Conservation (phyloP, 2,113 vertebrate species). For the Cottus gobio region DNA sequence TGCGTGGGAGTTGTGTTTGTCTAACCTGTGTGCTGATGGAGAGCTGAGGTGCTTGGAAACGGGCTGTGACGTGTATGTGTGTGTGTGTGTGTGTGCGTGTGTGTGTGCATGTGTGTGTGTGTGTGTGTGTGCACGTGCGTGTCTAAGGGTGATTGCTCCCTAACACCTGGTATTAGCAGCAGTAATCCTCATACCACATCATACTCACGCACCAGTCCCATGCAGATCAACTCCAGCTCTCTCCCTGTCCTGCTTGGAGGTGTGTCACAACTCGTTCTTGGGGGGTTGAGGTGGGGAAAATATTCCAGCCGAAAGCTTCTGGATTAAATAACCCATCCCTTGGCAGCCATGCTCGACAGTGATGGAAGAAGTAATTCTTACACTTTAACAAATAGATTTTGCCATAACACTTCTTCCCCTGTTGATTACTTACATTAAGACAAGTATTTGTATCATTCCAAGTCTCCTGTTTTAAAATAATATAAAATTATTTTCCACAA, state of each 20-base stretch:
- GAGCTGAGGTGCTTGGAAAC: constrained; percentile 72
- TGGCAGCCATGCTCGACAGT: constrained; percentile 3
- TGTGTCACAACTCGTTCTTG: constrained; percentile 54
- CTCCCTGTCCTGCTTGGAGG: constrained; percentile 31
- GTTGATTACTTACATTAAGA: not conserved
- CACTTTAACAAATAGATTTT: not conserved
- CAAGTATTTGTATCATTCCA: not conserved
- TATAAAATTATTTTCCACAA: not conserved
- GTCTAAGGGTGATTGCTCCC: constrained; percentile 71
- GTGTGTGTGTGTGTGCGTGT: constrained; percentile 43
- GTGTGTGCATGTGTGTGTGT: constrained; percentile 38
- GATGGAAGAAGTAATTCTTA: not conserved
- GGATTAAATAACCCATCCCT: constrained; percentile 16
- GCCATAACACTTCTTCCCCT: not conserved
- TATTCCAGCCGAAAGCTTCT: constrained; percentile 4
- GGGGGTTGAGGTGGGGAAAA: constrained; percentile 10
- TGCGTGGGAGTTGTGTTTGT: constrained; percentile 76
- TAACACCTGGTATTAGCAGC: constrained; percentile 81
- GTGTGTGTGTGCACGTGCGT: constrained; percentile 52
- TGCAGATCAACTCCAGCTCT: constrained; percentile 58
- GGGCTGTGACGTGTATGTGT: constrained; percentile 66
- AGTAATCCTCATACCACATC: constrained; percentile 79
- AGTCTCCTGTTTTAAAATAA: not conserved
- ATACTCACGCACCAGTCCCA: constrained; percentile 77
- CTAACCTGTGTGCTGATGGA: constrained; percentile 76